A percentile compares a stretch with the other conserved stretches of the same genome.
These are phyloP conservation scores for Halisarca cf. caerulea DNA, from an alignment of 37 sponge, comb jelly and placozoan species.

Conservation along the genomic window DNA sequence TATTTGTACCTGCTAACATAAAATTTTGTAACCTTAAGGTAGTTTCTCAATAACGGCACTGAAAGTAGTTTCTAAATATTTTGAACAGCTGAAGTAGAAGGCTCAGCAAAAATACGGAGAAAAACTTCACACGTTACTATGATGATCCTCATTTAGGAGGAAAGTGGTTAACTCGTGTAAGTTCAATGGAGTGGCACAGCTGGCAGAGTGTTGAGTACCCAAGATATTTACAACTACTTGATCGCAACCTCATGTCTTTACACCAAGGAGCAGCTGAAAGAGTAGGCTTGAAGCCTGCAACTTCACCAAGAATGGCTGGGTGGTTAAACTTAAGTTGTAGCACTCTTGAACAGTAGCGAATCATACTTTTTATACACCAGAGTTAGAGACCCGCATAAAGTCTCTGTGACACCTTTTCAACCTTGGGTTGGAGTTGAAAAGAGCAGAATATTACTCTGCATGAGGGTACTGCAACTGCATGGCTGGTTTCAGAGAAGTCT, in stretches of 20 bases:
- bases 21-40: too few relatives aligned
- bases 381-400: constrained; percentile 40
- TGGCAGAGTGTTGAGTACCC: too few relatives aligned
- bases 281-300: too few relatives aligned
- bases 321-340: background rate
- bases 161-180: too few relatives aligned
- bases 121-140: background rate
- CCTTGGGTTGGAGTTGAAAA: constrained; percentile 46
- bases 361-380: background rate
- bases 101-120: background rate
- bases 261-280: too few relatives aligned
- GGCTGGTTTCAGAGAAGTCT: constrained; percentile 66
- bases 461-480: constrained; percentile 65
- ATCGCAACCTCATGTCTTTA: too few relatives aligned
- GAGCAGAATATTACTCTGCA: constrained; percentile 38
- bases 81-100: background rate
- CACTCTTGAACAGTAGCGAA: background rate
- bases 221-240: too few relatives aligned
- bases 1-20: too few relatives aligned
- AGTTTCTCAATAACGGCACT: too few relatives aligned
- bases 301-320: too few relatives aligned
- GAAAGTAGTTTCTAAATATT: background rate
- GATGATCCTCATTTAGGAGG: background rate
- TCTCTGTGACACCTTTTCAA: constrained; percentile 6
- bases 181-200: too few relatives aligned